Conservation (phyloP, 37 sponge, comb jelly and placozoan genomes). For the Theonella swinhoei region DNA sequence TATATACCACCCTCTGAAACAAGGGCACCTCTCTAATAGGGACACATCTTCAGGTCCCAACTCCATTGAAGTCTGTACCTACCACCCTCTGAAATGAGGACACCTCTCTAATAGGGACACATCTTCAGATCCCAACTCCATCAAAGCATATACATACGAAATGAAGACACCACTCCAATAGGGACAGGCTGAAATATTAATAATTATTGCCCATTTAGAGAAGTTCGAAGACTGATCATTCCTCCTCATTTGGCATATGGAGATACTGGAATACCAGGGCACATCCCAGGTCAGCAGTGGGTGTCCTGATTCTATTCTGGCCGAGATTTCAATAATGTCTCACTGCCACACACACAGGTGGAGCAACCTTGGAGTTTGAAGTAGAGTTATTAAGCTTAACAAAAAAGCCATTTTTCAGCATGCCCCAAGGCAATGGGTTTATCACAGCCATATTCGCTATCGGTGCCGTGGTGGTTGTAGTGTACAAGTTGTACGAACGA, state of each 20-base stretch:
- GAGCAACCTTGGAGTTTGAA: constrained; percentile 61
- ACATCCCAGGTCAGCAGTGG: constrained; percentile 74
- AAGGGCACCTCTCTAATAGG: too few species aligned
- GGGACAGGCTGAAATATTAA: too few species aligned
- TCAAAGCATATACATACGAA: too few species aligned
- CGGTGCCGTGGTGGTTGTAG: constrained; percentile 5
- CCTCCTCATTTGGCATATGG: constrained; percentile 80
- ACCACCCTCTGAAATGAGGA: too few species aligned
- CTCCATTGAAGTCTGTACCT: too few species aligned
- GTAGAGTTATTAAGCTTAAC: constrained; percentile 46
- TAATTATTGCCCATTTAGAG: constrained; percentile 62
- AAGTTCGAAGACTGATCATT: constrained; percentile 61
- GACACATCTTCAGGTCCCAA: too few species aligned
- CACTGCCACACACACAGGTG: constrained; percentile 15
- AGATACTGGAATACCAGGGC: constrained; percentile 41
- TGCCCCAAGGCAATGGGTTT: constrained; percentile 3
- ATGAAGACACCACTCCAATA: too few species aligned
- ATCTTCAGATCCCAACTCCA: too few species aligned
- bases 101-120: too few species aligned
- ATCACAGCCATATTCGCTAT: not conserved
- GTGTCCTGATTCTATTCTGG: too few species aligned
- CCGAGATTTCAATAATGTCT: too few species aligned
- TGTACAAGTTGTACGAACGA: constrained; percentile 49
- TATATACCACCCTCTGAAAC: too few species aligned
- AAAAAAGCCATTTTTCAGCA: constrained; percentile 14